These are phyloP conservation scores for Prietella phreatophila DNA, from an alignment of 2,113 vertebrate species.

Conservation along the genomic window DNA sequence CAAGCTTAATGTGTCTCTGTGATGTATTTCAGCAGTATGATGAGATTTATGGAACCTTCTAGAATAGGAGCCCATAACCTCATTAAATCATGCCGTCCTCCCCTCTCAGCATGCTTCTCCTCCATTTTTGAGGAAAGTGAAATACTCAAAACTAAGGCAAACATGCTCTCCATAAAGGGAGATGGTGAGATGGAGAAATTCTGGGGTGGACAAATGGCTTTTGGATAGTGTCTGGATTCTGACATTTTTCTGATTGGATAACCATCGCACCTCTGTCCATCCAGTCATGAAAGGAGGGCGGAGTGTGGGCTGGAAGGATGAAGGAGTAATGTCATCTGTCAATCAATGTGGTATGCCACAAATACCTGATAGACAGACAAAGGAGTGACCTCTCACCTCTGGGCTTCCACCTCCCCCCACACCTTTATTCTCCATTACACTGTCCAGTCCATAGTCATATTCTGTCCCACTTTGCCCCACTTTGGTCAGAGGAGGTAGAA, in stretches of 20 bases:
- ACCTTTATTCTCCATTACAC: background rate
- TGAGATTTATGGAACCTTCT: constrained; percentile 48
- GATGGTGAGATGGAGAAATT: background rate
- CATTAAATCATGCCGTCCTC: constrained; percentile 40
- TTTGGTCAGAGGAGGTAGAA: constrained; percentile 36
- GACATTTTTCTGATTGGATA: constrained; percentile 85
- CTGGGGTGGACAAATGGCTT: constrained; percentile 10
- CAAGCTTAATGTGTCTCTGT: constrained; percentile 64
- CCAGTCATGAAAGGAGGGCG: constrained; percentile 68
- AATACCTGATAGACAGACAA: constrained; percentile 57
- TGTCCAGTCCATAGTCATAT: constrained; percentile 4
- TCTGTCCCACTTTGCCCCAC: constrained; percentile 18
- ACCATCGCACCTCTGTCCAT: constrained; percentile 75
- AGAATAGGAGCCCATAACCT: constrained; percentile 34
- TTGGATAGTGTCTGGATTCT: constrained; percentile 55
- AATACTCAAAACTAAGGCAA: background rate
- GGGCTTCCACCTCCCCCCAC: constrained; percentile 48
- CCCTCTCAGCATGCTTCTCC: background rate
- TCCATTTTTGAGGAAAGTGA: background rate
- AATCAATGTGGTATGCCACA: constrained; percentile 63
- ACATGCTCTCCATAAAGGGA: constrained; percentile 9
- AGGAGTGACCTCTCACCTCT: constrained; percentile 44
- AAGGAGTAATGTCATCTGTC: constrained; percentile 79
- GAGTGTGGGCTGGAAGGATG: constrained; percentile 3
- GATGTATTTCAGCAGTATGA: constrained; percentile 35